Conservation (phyloP, 2,113 vertebrate genomes). For the Bucco capensis region DNA sequence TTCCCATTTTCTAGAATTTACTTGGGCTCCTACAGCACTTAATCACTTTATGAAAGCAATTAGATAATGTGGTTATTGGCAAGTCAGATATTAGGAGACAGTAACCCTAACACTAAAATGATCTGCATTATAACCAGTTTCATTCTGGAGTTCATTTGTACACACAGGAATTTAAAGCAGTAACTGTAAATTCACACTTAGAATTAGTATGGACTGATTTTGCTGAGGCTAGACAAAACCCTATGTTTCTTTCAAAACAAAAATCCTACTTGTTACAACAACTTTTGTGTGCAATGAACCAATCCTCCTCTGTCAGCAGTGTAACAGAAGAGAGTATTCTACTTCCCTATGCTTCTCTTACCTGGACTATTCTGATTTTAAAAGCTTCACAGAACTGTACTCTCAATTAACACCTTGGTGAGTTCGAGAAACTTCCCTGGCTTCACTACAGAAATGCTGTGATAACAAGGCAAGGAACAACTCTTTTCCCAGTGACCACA, state of each 20-base stretch:
- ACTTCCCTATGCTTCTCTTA: not conserved
- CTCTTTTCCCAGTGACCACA: not conserved
- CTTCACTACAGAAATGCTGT: not conserved
- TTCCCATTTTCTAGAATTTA: not conserved
- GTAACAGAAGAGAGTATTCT: rapidly evolving
- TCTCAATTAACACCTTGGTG: rapidly evolving
- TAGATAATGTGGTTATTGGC: not conserved
- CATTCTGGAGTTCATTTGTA: not conserved
- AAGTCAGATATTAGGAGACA: not conserved
- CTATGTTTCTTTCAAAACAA: not conserved
- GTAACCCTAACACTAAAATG: not conserved
- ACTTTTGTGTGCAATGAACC: not conserved
- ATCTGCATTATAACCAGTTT: not conserved
- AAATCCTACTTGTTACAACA: not conserved
- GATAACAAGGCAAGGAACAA: not conserved
- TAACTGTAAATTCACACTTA: not conserved
- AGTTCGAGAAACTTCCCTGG: not conserved
- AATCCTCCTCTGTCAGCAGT: not conserved
- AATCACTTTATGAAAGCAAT: not conserved
- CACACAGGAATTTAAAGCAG: not conserved
- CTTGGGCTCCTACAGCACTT: not conserved
- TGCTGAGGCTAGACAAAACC: not conserved
- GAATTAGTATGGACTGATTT: not conserved
- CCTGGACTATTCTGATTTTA: not conserved
- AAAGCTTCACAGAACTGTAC: not conserved